Evolutionary conservation across 35 echinoderm and acorn worm genomes (phyloP).

Genomic region (Ophioderma brevispina): DNA sequence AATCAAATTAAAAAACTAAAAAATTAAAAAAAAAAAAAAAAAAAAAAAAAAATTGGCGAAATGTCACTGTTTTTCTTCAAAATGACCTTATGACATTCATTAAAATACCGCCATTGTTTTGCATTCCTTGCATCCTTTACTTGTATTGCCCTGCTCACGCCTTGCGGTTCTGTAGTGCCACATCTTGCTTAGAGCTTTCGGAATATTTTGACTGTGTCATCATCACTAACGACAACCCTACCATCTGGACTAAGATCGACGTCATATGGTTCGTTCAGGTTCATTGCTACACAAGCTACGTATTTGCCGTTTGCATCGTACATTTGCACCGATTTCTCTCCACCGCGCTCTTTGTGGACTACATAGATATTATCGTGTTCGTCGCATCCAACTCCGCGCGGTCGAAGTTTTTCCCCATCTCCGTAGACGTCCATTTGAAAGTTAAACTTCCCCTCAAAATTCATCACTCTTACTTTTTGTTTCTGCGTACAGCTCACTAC

Average conservation of each 20-base stretch:
- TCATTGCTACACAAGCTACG: slow-evolving; percentile 59
- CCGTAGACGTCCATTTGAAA: slow-evolving; percentile 76
- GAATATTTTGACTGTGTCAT: slow-evolving; percentile 78
- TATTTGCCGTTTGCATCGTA: slow-evolving; percentile 64
- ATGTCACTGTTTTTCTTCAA: not conserved
- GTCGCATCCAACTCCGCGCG: slow-evolving; percentile 80
- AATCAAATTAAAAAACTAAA: no score
- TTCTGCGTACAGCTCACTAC: slow-evolving; percentile 85
- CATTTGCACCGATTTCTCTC: slow-evolving; percentile 87
- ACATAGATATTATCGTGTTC: slow-evolving; percentile 84
- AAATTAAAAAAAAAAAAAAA: no score
- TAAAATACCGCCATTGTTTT: not conserved
- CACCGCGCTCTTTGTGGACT: slow-evolving; percentile 84
- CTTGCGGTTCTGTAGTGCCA: not conserved
- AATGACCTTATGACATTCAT: not conserved
- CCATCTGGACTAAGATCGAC: slow-evolving; percentile 61
- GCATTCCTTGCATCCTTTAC: not conserved
- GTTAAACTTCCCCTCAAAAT: slow-evolving; percentile 57
- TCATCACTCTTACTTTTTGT: slow-evolving; percentile 86
- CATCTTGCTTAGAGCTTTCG: slow-evolving; percentile 8
- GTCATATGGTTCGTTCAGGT: slow-evolving; percentile 83
- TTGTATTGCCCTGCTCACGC: not conserved
- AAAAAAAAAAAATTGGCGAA: no score
- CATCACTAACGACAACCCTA: slow-evolving; percentile 78
- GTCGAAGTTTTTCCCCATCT: slow-evolving; percentile 68